phyloP scores from a whole-genome alignment of 2,888 invertebrate genomes.

The Cistogaster globosa region DNA sequence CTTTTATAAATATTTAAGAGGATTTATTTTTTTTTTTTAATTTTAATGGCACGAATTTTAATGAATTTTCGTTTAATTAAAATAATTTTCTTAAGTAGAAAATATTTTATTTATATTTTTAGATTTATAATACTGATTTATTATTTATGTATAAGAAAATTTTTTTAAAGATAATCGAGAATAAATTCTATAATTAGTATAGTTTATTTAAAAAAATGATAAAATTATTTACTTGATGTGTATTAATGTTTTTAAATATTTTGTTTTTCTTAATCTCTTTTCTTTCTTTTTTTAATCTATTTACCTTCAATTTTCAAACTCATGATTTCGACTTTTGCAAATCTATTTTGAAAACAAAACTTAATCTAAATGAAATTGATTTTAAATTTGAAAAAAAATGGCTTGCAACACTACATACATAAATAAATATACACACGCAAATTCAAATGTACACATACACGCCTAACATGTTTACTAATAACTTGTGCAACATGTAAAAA shows the following conservation, averaged over 20 bases:
- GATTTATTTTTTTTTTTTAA: conserved; percentile 14
- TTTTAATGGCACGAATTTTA: conserved; percentile 66
- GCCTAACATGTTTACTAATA: conserved; percentile 33
- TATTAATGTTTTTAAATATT: conserved; percentile 72
- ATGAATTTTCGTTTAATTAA: conserved; percentile 5
- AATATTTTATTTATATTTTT: conserved; percentile 12
- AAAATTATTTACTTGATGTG: conserved; percentile 26
- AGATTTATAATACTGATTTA: conserved; percentile 1
- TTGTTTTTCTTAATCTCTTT: conserved; percentile 72
- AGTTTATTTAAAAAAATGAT: conserved; percentile 3
- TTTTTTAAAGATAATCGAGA: conserved; percentile 32
- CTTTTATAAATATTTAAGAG: background rate
- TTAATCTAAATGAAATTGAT: conserved; percentile 13
- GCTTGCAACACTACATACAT: conserved; percentile 56
- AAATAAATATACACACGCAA: conserved; percentile 28
- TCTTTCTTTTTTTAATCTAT: conserved; percentile 65
- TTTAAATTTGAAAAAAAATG: conserved; percentile 40
- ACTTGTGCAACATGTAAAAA: conserved; percentile 27
- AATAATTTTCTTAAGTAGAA: conserved; percentile 47
- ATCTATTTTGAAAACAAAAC: conserved; percentile 37
- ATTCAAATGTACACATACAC: background rate
- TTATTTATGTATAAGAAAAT: conserved; percentile 9
- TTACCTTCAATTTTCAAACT: conserved; percentile 59
- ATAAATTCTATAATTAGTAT: conserved; percentile 36
- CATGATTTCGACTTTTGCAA: conserved; percentile 46